Evolutionary conservation across 2,113 vertebrate species (phyloP).

Genomic region (Gambusia affinis): DNA sequence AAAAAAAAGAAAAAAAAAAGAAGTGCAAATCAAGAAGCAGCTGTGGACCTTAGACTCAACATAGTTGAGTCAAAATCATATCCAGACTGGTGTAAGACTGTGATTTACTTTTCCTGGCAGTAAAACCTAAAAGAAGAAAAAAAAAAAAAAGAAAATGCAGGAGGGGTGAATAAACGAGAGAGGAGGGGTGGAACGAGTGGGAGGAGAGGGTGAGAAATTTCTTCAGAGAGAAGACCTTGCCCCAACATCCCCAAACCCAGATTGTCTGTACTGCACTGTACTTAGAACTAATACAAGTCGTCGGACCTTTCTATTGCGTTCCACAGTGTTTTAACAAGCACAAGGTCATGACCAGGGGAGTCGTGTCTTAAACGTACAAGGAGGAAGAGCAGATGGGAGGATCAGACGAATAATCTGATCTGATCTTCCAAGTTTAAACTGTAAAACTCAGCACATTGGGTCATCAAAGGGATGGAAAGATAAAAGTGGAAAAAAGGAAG

Average conservation of each 20-base stretch:
- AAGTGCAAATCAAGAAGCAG: conserved; percentile 56
- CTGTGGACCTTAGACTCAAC: conserved; percentile 59
- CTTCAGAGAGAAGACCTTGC: conserved; percentile 21
- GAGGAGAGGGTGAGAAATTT: conserved; percentile 41
- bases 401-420: not conserved
- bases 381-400: not conserved
- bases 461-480: conserved; percentile 19
- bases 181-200: conserved; percentile 28
- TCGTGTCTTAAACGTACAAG: conserved; percentile 14
- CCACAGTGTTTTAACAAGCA: conserved; percentile 13
- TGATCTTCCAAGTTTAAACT: not conserved
- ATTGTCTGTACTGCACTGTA: not conserved
- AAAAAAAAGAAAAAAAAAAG: conserved; percentile 40
- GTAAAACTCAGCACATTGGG: conserved; percentile 67
- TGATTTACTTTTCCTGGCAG: conserved; percentile 78
- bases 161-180: conserved; percentile 44
- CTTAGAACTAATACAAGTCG: conserved; percentile 23
- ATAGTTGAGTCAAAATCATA: conserved; percentile 63
- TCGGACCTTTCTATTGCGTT: conserved; percentile 4
- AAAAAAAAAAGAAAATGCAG: conserved; percentile 15
- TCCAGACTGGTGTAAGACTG: conserved; percentile 66
- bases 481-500: not conserved
- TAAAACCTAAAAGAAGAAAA: conserved; percentile 52
- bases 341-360: conserved; percentile 14
- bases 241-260: conserved; percentile 4